Conservation (phyloP, 2,113 vertebrate genomes). For the Hystrix cristata region DNA sequence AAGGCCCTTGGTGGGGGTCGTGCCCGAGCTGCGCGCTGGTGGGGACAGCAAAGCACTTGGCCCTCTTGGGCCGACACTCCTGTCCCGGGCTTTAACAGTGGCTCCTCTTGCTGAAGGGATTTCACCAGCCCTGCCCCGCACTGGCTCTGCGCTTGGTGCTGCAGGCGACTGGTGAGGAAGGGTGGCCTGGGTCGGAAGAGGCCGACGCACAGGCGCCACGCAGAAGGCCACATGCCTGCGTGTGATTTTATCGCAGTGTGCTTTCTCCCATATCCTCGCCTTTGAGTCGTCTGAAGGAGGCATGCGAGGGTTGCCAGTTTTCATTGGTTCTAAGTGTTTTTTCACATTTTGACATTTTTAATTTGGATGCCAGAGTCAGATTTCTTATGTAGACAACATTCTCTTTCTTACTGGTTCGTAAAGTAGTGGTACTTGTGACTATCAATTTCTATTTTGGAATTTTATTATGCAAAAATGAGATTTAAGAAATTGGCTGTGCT, state of each 20-base stretch:
- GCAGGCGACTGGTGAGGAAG: not conserved
- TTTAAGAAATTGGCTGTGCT: not conserved
- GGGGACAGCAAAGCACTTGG: not conserved
- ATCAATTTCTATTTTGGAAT: not conserved
- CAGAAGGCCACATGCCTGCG: not conserved
- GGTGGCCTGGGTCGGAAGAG: not conserved
- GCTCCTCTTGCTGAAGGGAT: not conserved
- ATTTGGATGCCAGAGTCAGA: not conserved
- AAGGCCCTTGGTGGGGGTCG: conserved; percentile 64
- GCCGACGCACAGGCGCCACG: too few relatives aligned
- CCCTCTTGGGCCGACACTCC: not conserved
- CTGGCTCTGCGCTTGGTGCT: not conserved
- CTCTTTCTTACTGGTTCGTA: not conserved
- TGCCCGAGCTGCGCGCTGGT: accelerated
- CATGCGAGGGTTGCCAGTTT: not conserved
- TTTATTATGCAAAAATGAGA: not conserved
- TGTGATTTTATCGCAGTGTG: not conserved
- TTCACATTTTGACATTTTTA: not conserved
- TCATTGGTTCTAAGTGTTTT: not conserved
- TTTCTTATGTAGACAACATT: not conserved
- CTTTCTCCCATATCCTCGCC: not conserved
- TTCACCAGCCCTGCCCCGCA: not conserved
- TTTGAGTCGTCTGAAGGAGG: not conserved
- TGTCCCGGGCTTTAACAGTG: not conserved
- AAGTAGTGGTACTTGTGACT: not conserved